phyloP scores from a whole-genome alignment of 2,113 vertebrate genomes.

The Tyto alba region DNA sequence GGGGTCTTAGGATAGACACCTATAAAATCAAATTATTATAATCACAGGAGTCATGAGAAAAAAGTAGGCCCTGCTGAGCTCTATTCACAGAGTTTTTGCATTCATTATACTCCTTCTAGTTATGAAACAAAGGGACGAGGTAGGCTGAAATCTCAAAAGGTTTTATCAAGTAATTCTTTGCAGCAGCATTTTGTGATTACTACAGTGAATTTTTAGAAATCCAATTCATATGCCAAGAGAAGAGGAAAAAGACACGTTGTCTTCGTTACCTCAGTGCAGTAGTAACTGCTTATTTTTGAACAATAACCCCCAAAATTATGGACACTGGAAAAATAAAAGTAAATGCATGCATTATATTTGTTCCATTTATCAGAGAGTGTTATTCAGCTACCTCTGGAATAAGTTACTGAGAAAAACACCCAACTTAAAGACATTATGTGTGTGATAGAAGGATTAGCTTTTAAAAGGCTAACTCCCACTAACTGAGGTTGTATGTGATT shows the following conservation, averaged over 20 bases:
- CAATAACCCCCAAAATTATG: neutral
- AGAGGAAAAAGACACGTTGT: neutral
- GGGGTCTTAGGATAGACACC: constrained; percentile 66
- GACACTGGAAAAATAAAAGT: neutral
- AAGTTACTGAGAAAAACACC: neutral
- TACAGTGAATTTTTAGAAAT: constrained; percentile 37
- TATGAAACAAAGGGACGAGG: constrained; percentile 37
- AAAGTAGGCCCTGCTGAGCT: constrained; percentile 47
- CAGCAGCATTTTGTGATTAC: constrained; percentile 50
- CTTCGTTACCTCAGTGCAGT: neutral
- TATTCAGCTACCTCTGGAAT: neutral
- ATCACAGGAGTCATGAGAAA: constrained; percentile 63
- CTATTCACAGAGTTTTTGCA: constrained; percentile 58
- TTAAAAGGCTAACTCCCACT: neutral
- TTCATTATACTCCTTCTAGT: constrained; percentile 56
- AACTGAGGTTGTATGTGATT: neutral
- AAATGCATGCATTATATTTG: neutral
- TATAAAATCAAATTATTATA: constrained; percentile 74
- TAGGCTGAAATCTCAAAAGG: constrained; percentile 58
- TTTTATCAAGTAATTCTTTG: constrained; percentile 41
- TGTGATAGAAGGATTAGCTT: neutral
- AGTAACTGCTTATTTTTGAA: neutral
- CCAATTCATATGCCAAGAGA: neutral
- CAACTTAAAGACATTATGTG: neutral
- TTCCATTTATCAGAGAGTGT: rapidly evolving